Percentiles rank a stretch among this genome's conserved stretches.
phyloP scores from a whole-genome alignment of 2,797 vertebrate species.

The Pteronotus mesoamericanus region DNA sequence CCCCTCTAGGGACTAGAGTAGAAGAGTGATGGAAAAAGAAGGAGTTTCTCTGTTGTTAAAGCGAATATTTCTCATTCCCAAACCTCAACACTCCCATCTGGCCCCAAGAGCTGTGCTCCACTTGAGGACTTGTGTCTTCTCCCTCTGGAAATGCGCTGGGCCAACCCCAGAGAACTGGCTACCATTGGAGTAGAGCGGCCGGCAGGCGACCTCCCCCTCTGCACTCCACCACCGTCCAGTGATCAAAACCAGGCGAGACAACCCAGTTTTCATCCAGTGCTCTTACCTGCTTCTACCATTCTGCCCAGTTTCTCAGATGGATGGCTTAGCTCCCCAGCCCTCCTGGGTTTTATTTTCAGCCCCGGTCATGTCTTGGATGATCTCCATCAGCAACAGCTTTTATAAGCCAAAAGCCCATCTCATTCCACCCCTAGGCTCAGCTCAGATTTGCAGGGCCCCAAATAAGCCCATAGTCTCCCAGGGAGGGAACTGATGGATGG shows the following conservation, averaged over 20 bases:
- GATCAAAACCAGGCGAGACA: background rate
- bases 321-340: background rate
- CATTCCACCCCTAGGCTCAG: background rate
- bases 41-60: background rate
- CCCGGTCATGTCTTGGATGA: background rate
- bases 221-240: too few relatives aligned
- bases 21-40: background rate
- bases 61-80: background rate
- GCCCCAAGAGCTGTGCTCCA: background rate
- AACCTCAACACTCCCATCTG: background rate
- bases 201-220: background rate
- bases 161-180: background rate
- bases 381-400: background rate
- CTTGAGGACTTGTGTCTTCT: background rate
- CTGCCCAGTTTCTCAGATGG: background rate
- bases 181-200: fast-evolving
- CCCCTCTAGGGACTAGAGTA: fast-evolving
- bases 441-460: background rate
- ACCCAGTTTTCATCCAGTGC: background rate
- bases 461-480: background rate
- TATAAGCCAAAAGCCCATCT: background rate
- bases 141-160: background rate
- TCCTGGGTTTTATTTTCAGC: background rate
- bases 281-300: background rate
- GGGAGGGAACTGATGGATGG: background rate